A percentile compares a stretch with the other conserved stretches of the same genome.
Evolutionary conservation across 2,888 invertebrate genomes (phyloP).

Genomic region (Eulithis testata): DNA sequence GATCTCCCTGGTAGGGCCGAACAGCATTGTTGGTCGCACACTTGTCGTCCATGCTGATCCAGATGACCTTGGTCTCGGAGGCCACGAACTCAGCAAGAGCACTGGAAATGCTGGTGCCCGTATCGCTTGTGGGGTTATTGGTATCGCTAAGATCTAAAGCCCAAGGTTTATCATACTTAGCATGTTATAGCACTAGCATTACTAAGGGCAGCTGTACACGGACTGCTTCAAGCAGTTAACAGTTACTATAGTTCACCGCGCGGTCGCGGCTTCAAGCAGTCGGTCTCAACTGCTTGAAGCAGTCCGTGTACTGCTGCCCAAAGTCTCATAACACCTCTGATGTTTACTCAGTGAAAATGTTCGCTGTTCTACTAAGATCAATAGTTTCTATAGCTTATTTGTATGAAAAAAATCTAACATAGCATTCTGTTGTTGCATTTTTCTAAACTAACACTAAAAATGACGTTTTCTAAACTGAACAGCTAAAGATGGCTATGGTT

Average conservation of each 20-base stretch:
- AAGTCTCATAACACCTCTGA: background rate
- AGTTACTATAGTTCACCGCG: too few relatives aligned
- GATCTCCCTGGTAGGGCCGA: conserved; percentile 84
- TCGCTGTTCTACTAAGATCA: background rate
- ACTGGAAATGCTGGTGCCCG: conserved; percentile 98
- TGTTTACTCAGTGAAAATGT: background rate
- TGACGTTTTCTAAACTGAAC: too few relatives aligned
- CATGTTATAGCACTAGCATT: conserved; percentile 2
- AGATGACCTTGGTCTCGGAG: conserved; percentile 97
- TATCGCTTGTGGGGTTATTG: conserved; percentile 95
- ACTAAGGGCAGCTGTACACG: too few relatives aligned
- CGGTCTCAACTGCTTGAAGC: too few relatives aligned
- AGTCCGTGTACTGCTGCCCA: too few relatives aligned
- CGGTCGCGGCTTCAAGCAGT: too few relatives aligned
- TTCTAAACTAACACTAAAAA: too few relatives aligned
- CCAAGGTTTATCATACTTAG: conserved; percentile 1
- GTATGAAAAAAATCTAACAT: too few relatives aligned
- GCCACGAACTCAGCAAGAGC: conserved; percentile 95
- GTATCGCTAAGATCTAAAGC: conserved; percentile 75
- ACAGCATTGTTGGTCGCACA: conserved; percentile 93
- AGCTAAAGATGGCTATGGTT: too few relatives aligned
- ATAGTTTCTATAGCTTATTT: too few relatives aligned
- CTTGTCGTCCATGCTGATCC: conserved; percentile 96
- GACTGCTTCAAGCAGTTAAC: too few relatives aligned
- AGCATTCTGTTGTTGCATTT: too few relatives aligned